These are phyloP conservation scores for Abscondita cerata DNA, from an alignment of 2,888 invertebrate genomes.

Conservation along the genomic window DNA sequence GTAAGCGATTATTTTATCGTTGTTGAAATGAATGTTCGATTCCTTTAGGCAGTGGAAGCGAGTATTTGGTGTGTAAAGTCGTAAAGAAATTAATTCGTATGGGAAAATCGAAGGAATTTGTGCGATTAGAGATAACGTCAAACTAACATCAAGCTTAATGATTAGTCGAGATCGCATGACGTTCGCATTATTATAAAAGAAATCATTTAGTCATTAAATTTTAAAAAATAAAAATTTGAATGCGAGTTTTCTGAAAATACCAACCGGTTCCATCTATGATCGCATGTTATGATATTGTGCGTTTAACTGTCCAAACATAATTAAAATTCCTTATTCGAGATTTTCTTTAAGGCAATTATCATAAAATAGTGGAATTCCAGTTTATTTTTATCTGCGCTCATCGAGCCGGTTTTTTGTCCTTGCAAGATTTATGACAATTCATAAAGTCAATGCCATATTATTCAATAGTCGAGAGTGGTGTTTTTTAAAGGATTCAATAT, in stretches of 20 bases:
- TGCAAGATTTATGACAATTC: constrained; percentile 9
- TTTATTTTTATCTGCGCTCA: constrained; percentile 19
- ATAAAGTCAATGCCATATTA: constrained; percentile 8
- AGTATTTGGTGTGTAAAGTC: too few relatives aligned
- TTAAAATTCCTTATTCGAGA: constrained; percentile 23
- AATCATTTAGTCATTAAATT: too few relatives aligned
- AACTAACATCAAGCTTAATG: neutral
- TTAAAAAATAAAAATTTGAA: neutral
- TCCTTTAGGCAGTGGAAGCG: too few relatives aligned
- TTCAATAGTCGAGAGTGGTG: neutral
- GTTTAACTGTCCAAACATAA: constrained; percentile 20
- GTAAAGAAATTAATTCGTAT: too few relatives aligned
- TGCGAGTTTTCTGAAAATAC: neutral
- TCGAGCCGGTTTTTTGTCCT: constrained; percentile 14
- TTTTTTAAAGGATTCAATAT: neutral
- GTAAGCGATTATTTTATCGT: too few relatives aligned
- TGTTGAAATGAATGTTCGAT: too few relatives aligned
- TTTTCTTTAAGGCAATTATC: constrained; percentile 18
- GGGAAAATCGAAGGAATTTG: too few relatives aligned
- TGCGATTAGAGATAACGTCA: too few relatives aligned
- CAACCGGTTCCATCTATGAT: constrained; percentile 8
- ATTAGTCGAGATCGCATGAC: neutral
- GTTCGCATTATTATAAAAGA: neutral
- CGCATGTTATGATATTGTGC: constrained; percentile 13
- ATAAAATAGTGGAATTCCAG: constrained; percentile 23